phyloP scores from a whole-genome alignment of 2,888 invertebrate species.

The Phorcus lineatus region DNA sequence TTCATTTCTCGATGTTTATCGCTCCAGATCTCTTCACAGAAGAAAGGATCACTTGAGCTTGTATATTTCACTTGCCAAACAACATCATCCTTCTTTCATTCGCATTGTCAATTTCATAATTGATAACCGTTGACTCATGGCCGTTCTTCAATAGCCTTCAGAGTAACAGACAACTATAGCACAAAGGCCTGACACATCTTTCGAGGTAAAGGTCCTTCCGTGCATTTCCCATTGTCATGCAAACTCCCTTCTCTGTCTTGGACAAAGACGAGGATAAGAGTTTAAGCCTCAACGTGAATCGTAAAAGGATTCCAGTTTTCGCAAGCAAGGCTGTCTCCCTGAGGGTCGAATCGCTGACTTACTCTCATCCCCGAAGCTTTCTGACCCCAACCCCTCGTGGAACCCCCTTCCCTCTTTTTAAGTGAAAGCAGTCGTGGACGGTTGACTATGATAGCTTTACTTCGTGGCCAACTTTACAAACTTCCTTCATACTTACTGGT shows the following conservation, averaged over 20 bases:
- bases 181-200: not conserved
- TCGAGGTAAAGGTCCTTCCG: not conserved
- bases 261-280: not conserved
- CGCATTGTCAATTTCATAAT: conserved; percentile 3
- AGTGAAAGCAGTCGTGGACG: too few relatives aligned
- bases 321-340: not conserved
- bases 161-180: not conserved
- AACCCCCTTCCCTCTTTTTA: too few relatives aligned
- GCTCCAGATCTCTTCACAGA: not conserved
- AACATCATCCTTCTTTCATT: conserved; percentile 4
- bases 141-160: not conserved
- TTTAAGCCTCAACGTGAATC: not conserved
- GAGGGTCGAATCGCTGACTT: not conserved
- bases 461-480: too few relatives aligned
- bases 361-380: not conserved
- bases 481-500: too few relatives aligned
- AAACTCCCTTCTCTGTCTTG: not conserved
- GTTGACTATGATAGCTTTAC: too few relatives aligned
- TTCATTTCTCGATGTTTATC: conserved; percentile 3
- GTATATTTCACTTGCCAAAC: conserved; percentile 12
- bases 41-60: not conserved
- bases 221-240: not conserved
- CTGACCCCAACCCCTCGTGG: too few relatives aligned
- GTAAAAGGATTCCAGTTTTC: not conserved
- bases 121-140: conserved; percentile 7